Evolutionary conservation across 2,797 vertebrate species (phyloP), one percentile per base, ranked within the genome.

Genomic region (Dryobates pubescens): DNA sequence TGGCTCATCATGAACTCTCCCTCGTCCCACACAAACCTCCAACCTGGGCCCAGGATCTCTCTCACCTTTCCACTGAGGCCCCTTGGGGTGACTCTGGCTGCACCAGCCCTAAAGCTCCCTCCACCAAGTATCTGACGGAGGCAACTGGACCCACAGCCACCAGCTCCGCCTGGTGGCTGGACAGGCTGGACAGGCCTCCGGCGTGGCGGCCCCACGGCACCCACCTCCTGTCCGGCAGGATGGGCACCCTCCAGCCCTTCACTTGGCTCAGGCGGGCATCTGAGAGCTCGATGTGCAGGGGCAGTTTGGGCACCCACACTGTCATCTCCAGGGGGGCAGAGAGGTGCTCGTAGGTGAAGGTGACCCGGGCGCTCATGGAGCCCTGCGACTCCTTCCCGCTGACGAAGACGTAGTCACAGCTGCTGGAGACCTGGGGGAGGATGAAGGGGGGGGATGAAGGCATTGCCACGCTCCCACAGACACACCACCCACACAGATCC

Each of bases 201-300:
- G 34, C 27, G 4, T 1, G 0, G n/a, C 14, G 30, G 36, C 9
- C 20, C 27, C 1, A 0, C 36, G 77, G 78, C 69, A 94, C 95
- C 34, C 96, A 99, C 99, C 99, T 98, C 92, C 98, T 97, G 95
- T 99, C 98, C 0, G 98, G 98, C 89, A 99, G 98, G 86, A 99
- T 99, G 82, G 99, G 99, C n/a, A 99, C 99, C 94, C 99, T 98
- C 99, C 99, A 99, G 76, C 99, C 99, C 95, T 99, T 99, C 97
- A 99, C 99, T 97, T 99, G 99, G 97, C 99, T 99, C 68, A 99
- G 98, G 43, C 96, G 98, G 93, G 95, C 90, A 13, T 99, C 99
- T 0, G 99, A 99, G 4, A 99, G 98, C 88, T 99, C 98, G 41
- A 99, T 98, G 96, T 97, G 98, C 82, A 99, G 98, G 2, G 99